phyloP scores from a whole-genome alignment of 2,113 vertebrate species.

The Sigmodon hispidus region DNA sequence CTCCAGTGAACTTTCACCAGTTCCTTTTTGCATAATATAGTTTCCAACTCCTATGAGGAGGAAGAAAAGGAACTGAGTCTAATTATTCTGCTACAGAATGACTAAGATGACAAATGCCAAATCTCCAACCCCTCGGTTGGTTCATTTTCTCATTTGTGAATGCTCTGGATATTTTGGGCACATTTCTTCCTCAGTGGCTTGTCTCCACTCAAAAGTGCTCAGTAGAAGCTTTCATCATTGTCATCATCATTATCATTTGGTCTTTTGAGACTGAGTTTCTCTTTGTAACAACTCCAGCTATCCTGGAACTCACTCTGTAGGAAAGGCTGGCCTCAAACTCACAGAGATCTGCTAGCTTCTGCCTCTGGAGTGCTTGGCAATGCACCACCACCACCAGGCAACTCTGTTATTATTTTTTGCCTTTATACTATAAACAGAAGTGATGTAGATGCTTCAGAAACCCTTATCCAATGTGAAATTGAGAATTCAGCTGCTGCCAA shows the following conservation, averaged over 20 bases:
- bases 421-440: slow-evolving; percentile 60
- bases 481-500: background rate
- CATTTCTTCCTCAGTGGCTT: background rate
- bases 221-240: slow-evolving; percentile 60
- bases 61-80: background rate
- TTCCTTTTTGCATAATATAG: slow-evolving; percentile 61
- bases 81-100: background rate
- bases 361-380: too few species aligned
- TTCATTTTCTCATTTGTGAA: rapidly evolving
- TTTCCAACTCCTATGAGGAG: slow-evolving; percentile 54
- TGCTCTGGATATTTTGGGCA: background rate
- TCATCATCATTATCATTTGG: background rate
- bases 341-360: too few species aligned
- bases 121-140: background rate
- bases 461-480: slow-evolving; percentile 58
- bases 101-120: background rate
- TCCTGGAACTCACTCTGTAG: too few species aligned
- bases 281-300: too few species aligned
- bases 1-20: slow-evolving; percentile 59
- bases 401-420: background rate
- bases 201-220: slow-evolving; percentile 62
- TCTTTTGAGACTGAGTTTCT: too few species aligned
- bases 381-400: too few species aligned
- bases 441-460: slow-evolving; percentile 58
- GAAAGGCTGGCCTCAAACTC: too few species aligned